These are phyloP conservation scores for Falco biarmicus DNA, from an alignment of 2,797 vertebrate species.

Conservation along the genomic window DNA sequence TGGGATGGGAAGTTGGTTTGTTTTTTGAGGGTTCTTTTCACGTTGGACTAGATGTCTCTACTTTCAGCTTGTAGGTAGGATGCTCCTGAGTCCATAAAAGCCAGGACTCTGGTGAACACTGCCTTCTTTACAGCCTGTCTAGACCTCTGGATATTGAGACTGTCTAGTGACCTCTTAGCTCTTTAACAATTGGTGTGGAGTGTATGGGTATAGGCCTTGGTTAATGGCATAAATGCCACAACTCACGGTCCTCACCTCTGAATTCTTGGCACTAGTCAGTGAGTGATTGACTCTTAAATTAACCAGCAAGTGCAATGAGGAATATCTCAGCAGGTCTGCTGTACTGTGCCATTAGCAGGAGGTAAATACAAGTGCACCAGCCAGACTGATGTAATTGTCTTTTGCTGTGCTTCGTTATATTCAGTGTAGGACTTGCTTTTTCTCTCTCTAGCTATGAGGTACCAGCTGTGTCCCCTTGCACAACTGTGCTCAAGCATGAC, in stretches of 20 bases:
- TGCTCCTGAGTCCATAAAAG: not conserved
- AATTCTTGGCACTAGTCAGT: not conserved
- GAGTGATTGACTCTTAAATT: not conserved
- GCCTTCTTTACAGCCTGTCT: not conserved
- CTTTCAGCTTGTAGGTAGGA: not conserved
- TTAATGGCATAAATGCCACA: slow-evolving; percentile 12
- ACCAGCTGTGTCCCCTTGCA: not conserved
- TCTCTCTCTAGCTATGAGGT: not conserved
- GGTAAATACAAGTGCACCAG: not conserved
- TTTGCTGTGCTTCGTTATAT: not conserved
- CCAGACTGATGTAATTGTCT: not conserved
- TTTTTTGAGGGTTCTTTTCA: not conserved
- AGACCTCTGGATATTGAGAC: not conserved
- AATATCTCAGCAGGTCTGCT: not conserved
- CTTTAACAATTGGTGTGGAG: not conserved
- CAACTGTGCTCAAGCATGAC: not conserved
- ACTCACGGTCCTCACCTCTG: not conserved
- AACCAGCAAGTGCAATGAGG: not conserved
- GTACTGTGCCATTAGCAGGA: not conserved
- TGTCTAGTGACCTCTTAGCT: not conserved
- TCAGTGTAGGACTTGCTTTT: not conserved
- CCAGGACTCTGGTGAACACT: not conserved
- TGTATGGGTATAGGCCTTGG: not conserved
- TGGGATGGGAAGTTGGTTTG: not conserved
- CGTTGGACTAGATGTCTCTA: not conserved